Base-by-base conservation (phyloP, 2,888 invertebrate species). In the Cantharis nigra region DNA sequence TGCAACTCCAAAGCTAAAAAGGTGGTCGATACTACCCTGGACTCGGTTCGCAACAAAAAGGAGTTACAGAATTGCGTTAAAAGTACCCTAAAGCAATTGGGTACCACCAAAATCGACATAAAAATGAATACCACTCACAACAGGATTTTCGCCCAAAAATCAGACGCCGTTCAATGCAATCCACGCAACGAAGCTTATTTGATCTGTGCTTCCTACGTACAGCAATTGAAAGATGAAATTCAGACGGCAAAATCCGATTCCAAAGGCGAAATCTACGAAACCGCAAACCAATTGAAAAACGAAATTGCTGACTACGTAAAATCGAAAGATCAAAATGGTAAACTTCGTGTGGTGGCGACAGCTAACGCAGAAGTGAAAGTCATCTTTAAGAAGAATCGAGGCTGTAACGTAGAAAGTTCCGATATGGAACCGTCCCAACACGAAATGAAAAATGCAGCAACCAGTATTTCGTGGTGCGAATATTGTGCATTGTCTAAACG, bases 221-320 rank as follows among this genome's bases (percentile, higher is more conserved):
- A 80, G 28, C 75, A 79, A 28, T 69, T 84, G 9, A 82, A 78
- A 75, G 75, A 81, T 16, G 84, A 84, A 78, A 79, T 84, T 9
- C 9, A 20, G 0, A 28, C 72, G 14, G 70, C 76, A 3, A 78
- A 74, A 65, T 67, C 77, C 2, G 71, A 76, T 13, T 78, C 77
- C 33, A 70, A 76, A 3, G 62, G 74, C 9, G 76, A 82, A 9
- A 72, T 80, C 9, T 79, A 76, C 69, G 79, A 81, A 64, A 75
- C 81, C 3, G 82, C 83, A 9, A 79, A 78, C 9, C 81, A 82
- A 74, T 71, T 84, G 20, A 81, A 80, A 71, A 78, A 79, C 10
- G 84, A 84, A 81, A 83, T 84, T 30, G 78, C 79, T 1, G 76
- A 81, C 62, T 83, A 81, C 3, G 49, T 49, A 49, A n/a, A 49